Base-by-base conservation (phyloP, 2,888 invertebrate genomes). In the Lobophora halterata region DNA sequence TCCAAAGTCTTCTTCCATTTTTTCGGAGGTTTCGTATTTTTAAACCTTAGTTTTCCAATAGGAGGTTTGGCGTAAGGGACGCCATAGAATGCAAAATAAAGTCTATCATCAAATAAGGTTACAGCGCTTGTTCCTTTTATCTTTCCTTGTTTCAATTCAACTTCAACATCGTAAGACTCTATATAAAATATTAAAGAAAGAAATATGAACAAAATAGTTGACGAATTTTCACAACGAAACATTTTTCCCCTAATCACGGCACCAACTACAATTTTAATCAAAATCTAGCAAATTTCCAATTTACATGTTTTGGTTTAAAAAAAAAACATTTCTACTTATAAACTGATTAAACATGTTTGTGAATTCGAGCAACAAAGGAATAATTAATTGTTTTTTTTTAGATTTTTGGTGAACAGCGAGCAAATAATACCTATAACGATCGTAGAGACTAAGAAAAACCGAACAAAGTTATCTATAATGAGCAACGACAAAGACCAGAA, bases 1-100 rank as follows among this genome's bases (percentile, higher is more conserved):
- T 91, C 91, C 42, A 89, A 82, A 1, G 88, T 74, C 0, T 85
- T 83, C 1, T 74, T 61, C 90, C 90, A 91, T 27, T 67, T 71
- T 28, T 54, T 65, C 0, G 50, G 21, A 4, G 68, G 60, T 34
- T 61, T 53, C 0, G 88, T 86, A 46, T 86, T 66, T 57, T 80
- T 75, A 52, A 86, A 88, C 45, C 88, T 68, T 3, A 81, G 49
- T 27, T 60, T 65, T 2, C 71, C 73, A 1, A 73, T 19, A 1
- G 88, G 88, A 6, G 72, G 49, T 42, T 66, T 51, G 4, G 86
- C 87, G 20, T 85, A 88, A 0, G 87, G 87, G 3, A 88, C 70
- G 3, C 76, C 71, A 43, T 85, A 88, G 53, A 88, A 88, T 0
- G 74, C 74, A 45, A 69, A 78, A 38, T 75, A 83, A 1, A 58